phyloP scores from a whole-genome alignment of 2,888 invertebrate genomes.

The Eudemis profundana region DNA sequence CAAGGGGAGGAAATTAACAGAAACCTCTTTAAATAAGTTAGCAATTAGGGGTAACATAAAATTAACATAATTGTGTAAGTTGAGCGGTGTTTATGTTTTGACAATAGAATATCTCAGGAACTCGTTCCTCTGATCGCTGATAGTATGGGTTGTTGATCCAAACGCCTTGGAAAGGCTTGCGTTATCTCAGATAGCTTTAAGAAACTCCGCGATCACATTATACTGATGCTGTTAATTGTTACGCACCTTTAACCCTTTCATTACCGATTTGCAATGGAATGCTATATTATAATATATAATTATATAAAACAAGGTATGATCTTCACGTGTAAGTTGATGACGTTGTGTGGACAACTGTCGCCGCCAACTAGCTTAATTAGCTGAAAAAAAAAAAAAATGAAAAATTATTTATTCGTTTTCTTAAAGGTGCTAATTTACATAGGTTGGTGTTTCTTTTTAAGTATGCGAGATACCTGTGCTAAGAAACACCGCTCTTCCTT shows the following conservation, averaged over 20 bases:
- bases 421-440: too few relatives aligned
- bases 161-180: conserved; percentile 1
- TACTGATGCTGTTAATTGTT: neutral
- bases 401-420: too few relatives aligned
- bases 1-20: conserved; percentile 71
- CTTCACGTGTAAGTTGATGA: too few relatives aligned
- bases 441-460: too few relatives aligned
- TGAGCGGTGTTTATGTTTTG: conserved; percentile 79
- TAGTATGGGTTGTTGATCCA: conserved; percentile 25
- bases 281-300: too few relatives aligned
- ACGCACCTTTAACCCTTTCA: neutral
- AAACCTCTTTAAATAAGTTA: conserved; percentile 84
- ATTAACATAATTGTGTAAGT: conserved; percentile 83
- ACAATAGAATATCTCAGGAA: conserved; percentile 62
- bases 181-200: conserved; percentile 30
- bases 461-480: too few relatives aligned
- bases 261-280: neutral
- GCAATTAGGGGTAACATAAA: conserved; percentile 84
- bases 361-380: too few relatives aligned
- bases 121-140: conserved; percentile 25
- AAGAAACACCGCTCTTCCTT: too few relatives aligned
- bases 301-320: too few relatives aligned
- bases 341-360: too few relatives aligned
- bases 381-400: too few relatives aligned
- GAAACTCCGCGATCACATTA: conserved; percentile 5